A percentile compares a stretch with the other conserved stretches of the same genome.
Conservation (phyloP, 2,888 invertebrate genomes). For the Drosophila macrothrix region DNA sequence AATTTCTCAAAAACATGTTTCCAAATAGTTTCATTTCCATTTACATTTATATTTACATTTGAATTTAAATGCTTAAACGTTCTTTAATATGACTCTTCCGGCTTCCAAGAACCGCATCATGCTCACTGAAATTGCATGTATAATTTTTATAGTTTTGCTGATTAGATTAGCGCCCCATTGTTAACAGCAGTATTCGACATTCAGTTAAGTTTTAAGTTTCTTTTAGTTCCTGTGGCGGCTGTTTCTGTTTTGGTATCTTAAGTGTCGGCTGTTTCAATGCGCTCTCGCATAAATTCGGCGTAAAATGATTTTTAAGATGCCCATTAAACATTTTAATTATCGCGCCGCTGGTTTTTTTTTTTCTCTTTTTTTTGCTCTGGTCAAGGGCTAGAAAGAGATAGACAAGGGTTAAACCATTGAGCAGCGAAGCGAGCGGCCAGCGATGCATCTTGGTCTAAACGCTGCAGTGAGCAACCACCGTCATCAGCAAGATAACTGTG, state of each 20-base stretch:
- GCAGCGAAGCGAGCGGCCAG: conserved; percentile 52
- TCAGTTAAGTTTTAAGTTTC: conserved; percentile 11
- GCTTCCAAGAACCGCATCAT: conserved; percentile 67
- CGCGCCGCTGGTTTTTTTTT: conserved; percentile 34
- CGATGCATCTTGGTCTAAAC: conserved; percentile 21
- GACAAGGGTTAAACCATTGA: conserved; percentile 29
- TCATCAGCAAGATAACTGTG: conserved; percentile 14
- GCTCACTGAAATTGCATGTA: conserved; percentile 58
- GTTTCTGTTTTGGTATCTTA: conserved; percentile 28
- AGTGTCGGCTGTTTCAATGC: conserved; percentile 37
- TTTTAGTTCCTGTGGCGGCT: conserved; percentile 21
- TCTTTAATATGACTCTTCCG: conserved; percentile 72
- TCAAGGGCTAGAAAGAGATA: conserved; percentile 19
- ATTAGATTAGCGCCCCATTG: conserved; percentile 78
- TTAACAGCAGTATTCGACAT: conserved; percentile 29
- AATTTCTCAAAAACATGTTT: conserved; percentile 6
- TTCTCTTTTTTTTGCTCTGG: not conserved
- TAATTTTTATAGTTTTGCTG: conserved; percentile 71
- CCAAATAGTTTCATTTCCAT: conserved; percentile 48
- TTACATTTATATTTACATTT: conserved; percentile 45
- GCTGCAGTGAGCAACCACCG: conserved; percentile 15
- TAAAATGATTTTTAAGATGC: conserved; percentile 77
- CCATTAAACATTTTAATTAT: conserved; percentile 82
- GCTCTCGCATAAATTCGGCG: conserved; percentile 70
- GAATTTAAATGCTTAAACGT: conserved; percentile 60